Conservation (phyloP, 2,113 vertebrate genomes). For the Oncorhynchus nerka region DNA sequence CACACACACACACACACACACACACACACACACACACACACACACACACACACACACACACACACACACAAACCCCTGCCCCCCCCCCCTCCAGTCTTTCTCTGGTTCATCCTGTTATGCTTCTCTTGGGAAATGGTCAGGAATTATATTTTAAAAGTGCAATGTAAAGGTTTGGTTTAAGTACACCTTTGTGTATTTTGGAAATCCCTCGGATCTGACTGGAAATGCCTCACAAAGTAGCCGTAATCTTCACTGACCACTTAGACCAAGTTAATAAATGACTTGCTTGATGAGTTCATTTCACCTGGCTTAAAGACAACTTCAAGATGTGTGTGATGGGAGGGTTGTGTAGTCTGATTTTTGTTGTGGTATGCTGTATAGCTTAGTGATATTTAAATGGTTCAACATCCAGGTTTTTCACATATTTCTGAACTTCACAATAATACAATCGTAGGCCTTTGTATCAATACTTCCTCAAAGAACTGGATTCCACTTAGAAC, state of each 20-base stretch:
- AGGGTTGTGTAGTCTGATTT: background rate
- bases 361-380: no score
- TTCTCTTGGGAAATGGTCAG: no score
- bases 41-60: background rate
- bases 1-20: background rate
- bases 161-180: background rate
- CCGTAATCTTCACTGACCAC: background rate
- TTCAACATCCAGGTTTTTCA: no score
- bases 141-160: background rate
- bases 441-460: background rate
- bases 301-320: background rate
- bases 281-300: background rate
- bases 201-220: constrained; percentile 17
- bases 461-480: no score
- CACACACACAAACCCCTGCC: no score
- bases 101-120: no score
- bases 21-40: background rate
- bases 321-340: background rate
- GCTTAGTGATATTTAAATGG: no score
- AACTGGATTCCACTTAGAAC: background rate
- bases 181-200: background rate
- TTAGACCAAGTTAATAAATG: background rate
- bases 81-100: no score
- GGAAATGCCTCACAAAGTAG: constrained; percentile 6
- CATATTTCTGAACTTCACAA: no score